Conservation (phyloP, 1,140 invertebrate genomes). For the Drosophila miranda region DNA sequence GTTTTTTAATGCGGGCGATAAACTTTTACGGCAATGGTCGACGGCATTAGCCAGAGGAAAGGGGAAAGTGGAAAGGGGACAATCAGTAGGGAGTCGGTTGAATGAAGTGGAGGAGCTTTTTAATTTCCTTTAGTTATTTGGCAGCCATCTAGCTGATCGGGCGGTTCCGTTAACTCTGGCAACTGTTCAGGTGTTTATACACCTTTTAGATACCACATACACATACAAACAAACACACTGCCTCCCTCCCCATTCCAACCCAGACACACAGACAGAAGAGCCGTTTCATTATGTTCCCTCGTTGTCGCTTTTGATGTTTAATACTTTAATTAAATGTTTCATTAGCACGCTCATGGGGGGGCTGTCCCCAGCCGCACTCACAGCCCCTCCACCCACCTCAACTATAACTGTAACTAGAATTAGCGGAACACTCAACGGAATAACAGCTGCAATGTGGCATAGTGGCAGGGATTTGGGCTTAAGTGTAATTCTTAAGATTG, state of each 20-base stretch:
- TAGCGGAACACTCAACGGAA: conserved; percentile 31
- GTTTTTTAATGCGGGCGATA: conserved; percentile 80
- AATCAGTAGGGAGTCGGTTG: not conserved
- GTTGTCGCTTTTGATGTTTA: conserved; percentile 63
- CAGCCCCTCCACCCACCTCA: too few species aligned
- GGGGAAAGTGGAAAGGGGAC: too few species aligned
- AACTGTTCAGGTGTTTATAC: conserved; percentile 54
- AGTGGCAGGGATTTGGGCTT: too few species aligned
- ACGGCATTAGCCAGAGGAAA: conserved; percentile 42
- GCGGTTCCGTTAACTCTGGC: conserved; percentile 18
- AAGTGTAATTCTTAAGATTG: too few species aligned
- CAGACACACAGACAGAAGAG: conserved; percentile 23
- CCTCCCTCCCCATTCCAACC: not conserved
- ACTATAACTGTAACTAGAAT: conserved; percentile 9
- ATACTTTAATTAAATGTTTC: conserved; percentile 81
- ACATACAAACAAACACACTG: not conserved
- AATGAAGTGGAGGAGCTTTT: conserved; percentile 2
- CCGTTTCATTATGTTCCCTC: conserved; percentile 73
- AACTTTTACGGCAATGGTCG: conserved; percentile 80
- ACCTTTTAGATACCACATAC: not conserved
- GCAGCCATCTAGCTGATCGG: conserved; percentile 11
- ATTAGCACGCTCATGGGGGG: conserved; percentile 66
- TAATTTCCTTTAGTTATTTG: conserved; percentile 14
- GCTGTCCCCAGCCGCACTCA: conserved; percentile 25
- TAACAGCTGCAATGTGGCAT: too few species aligned